phyloP scores from a whole-genome alignment of 2,113 vertebrate genomes.

The Miniopterus natalensis region DNA sequence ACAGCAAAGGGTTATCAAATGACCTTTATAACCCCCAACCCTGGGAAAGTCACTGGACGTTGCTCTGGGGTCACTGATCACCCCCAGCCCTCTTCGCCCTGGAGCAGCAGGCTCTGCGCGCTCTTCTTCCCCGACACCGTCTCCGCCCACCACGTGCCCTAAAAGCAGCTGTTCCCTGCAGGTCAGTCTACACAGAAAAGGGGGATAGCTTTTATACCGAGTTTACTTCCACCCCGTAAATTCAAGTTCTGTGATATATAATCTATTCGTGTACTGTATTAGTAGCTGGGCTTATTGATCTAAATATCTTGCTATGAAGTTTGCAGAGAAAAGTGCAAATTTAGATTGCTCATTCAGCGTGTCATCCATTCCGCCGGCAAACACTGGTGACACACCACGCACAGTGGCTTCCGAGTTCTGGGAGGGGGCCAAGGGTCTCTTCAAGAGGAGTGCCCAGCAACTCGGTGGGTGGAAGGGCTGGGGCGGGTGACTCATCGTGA shows the following conservation, averaged over 20 bases:
- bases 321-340: background rate
- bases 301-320: constrained; percentile 21
- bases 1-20: background rate
- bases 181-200: background rate
- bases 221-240: background rate
- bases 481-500: background rate
- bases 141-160: background rate
- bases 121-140: background rate
- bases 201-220: background rate
- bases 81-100: background rate
- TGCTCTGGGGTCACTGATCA: background rate
- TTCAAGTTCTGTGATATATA: background rate
- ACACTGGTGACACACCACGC: background rate
- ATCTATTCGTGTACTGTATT: background rate
- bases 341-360: background rate
- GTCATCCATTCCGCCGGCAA: background rate
- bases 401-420: background rate
- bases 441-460: background rate
- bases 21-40: background rate
- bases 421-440: background rate
- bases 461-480: background rate
- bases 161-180: background rate
- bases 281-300: background rate
- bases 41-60: background rate
- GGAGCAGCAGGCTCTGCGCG: background rate